These are phyloP conservation scores for Craterocephalus amniculus DNA, from an alignment of 2,797 vertebrate species.

Conservation along the genomic window DNA sequence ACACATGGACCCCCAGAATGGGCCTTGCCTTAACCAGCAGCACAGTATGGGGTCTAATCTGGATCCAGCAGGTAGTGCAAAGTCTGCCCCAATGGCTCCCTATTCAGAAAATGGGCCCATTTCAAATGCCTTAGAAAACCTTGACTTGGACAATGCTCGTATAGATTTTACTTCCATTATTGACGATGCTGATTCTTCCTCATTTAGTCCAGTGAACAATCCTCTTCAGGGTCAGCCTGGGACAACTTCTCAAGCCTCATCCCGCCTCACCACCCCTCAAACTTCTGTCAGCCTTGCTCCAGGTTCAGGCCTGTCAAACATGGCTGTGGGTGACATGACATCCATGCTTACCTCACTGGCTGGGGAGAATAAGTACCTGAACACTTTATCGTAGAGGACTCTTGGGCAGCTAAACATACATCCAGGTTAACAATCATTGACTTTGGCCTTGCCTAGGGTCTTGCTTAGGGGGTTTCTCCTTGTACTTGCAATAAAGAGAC, in stretches of 20 bases:
- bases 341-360: slow-evolving; percentile 94
- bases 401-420: slow-evolving; percentile 3
- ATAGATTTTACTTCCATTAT: slow-evolving; percentile 97
- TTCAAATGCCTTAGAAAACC: slow-evolving; percentile 92
- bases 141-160: slow-evolving; percentile 96
- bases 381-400: slow-evolving; percentile 80
- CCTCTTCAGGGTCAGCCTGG: slow-evolving; percentile 70
- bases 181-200: slow-evolving; percentile 88
- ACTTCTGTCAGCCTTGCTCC: slow-evolving; percentile 82
- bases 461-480: slow-evolving; percentile 33
- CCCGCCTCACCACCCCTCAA: slow-evolving; percentile 85
- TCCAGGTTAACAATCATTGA: slow-evolving; percentile 43
- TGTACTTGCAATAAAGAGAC: slow-evolving; percentile 23
- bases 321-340: slow-evolving; percentile 97
- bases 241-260: slow-evolving; percentile 84
- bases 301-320: slow-evolving; percentile 88
- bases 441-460: slow-evolving; percentile 31
- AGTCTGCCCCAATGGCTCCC: slow-evolving; percentile 79
- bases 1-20: slow-evolving; percentile 76
- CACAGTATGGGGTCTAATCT: slow-evolving; percentile 76
- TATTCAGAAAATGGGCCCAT: slow-evolving; percentile 87
- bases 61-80: slow-evolving; percentile 73
- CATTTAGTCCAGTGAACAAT: slow-evolving; percentile 81
- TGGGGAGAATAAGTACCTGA: slow-evolving; percentile 97
- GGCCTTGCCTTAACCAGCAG: slow-evolving; percentile 85